Percentiles rank a stretch among this genome's conserved stretches.
phyloP scores from a whole-genome alignment of 1,140 invertebrate species.

The Propsilocerus akamusi region DNA sequence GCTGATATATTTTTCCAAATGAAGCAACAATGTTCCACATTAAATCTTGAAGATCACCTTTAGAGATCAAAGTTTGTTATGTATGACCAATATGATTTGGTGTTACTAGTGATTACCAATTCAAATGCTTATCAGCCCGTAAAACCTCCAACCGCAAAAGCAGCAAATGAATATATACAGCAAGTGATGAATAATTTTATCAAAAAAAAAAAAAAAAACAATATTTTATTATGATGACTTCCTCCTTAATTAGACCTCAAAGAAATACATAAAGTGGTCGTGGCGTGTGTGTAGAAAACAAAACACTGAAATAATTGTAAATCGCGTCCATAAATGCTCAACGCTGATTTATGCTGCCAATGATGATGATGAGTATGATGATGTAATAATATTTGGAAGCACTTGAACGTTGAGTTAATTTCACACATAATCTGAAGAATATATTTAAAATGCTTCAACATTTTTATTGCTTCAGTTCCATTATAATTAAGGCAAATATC shows the following conservation, averaged over 20 bases:
- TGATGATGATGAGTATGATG: background rate
- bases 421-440: background rate
- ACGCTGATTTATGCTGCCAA: background rate
- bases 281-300: no score
- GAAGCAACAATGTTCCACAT: no score
- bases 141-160: background rate
- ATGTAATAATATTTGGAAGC: background rate
- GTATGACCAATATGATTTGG: background rate
- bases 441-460: background rate
- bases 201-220: background rate
- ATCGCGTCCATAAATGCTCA: no score
- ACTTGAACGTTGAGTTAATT: no score
- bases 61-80: background rate
- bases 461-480: slow-evolving; percentile 1
- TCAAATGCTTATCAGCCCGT: slow-evolving; percentile 3
- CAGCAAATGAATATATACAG: background rate
- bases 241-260: slow-evolving; percentile 1
- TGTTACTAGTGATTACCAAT: no score
- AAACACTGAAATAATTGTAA: no score
- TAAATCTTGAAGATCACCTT: slow-evolving; percentile 1
- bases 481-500: slow-evolving; percentile 3
- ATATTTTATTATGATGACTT: slow-evolving; percentile 1
- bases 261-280: no score
- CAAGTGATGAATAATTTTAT: background rate
- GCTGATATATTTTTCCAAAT: no score